Base-by-base conservation (phyloP, 1,140 invertebrate genomes). In the Drosophila insularis region DNA sequence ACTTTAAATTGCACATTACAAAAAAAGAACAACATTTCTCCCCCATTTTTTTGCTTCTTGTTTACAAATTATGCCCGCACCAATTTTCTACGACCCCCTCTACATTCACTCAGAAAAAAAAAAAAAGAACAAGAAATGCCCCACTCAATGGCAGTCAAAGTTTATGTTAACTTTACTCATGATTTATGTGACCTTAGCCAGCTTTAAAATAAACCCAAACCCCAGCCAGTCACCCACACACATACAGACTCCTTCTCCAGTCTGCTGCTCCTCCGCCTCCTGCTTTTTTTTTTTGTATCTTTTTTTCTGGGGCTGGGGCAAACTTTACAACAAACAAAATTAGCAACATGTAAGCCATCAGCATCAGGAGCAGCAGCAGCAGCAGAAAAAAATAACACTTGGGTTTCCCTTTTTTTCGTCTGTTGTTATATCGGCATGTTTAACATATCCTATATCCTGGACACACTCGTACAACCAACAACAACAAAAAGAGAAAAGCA, bases 281-380 rank as follows among this genome's bases (percentile, higher is more conserved):
- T 27, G 27, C 27, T 6, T 5, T 27, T 5, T 27, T 27, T 27
- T 27, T 43, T 31, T 61, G 32, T 11, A 13, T 61, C n/a, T 37
- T 31, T n/a, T 13, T 19, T 11, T 27, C 8, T 8, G 43, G 43
- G n/a, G 7, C 2, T 19, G 43, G 43, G 43, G 21, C 37, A 40
- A 50, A 81, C 71, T 87, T 78, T 81, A 68, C 71, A 81, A 73
- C 78, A 87, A 87, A 79, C 73, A 82, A 89, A 86, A 86, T 86
- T 86, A 87, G 82, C 79, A 87, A 82, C 75, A 70, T 75, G 78
- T 59, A 74, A 76, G 63, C 73, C 71, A 69, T 75, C 53, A 63
- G 63, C 72, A 64, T 54, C 53, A 19, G 17, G 43, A 50, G 17
- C 17, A 50, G 43, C 7, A 46, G 14, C 40, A 43, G 67, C 59